These are phyloP conservation scores for Lucilia cuprina DNA, from an alignment of 1,140 invertebrate species.

Conservation along the genomic window DNA sequence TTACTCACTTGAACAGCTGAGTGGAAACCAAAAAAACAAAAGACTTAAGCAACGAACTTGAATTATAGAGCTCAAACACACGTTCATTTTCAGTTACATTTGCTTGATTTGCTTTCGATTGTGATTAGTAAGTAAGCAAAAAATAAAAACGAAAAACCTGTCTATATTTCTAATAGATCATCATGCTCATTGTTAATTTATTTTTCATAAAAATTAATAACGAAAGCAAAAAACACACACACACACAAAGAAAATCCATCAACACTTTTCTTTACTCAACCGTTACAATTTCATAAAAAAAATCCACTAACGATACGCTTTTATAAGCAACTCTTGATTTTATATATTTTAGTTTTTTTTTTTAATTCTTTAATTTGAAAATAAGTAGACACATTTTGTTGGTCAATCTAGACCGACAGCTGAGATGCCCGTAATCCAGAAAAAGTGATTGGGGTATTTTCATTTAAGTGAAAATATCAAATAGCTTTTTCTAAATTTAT, in stretches of 20 bases:
- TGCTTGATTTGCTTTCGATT: slow-evolving; percentile 40
- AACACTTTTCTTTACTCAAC: slow-evolving; percentile 1
- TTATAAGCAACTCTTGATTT: slow-evolving; percentile 1
- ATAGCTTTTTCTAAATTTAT: no score
- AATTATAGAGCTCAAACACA: slow-evolving; percentile 37
- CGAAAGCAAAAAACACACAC: background rate
- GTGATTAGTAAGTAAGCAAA: background rate
- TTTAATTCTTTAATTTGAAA: slow-evolving; percentile 12
- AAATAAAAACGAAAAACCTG: slow-evolving; percentile 17
- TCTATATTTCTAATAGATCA: slow-evolving; percentile 23
- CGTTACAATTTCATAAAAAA: slow-evolving; percentile 27
- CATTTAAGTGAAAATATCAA: no score
- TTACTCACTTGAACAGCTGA: background rate
- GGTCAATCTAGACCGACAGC: background rate
- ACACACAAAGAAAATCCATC: background rate
- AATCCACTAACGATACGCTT: slow-evolving; percentile 15
- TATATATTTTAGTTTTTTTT: background rate
- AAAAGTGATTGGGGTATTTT: no score
- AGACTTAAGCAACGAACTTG: slow-evolving; percentile 43
- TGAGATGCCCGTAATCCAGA: background rate
- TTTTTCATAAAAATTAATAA: background rate
- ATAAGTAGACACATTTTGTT: background rate
- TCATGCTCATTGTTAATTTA: slow-evolving; percentile 20
- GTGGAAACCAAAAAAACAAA: slow-evolving; percentile 32
- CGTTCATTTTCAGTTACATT: background rate